Conservation (phyloP, 2,888 invertebrate species). For the Fissipunctia ypsillon region DNA sequence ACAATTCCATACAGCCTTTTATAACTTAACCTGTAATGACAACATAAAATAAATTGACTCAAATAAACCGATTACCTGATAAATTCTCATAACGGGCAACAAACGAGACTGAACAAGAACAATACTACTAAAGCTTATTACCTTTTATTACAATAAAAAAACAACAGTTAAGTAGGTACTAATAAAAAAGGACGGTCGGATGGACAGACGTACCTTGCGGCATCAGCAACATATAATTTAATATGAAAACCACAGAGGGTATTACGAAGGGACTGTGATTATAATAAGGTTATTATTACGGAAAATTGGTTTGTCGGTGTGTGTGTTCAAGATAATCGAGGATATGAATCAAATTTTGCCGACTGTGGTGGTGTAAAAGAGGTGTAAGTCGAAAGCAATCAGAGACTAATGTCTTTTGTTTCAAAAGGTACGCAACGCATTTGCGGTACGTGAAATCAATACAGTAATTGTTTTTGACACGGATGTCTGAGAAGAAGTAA, state of each 20-base stretch:
- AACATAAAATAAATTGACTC: conserved; percentile 25
- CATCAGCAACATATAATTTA: conserved; percentile 66
- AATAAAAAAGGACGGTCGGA: conserved; percentile 65
- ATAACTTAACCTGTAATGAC: neutral
- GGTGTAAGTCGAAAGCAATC: conserved; percentile 12
- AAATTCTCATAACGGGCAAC: conserved; percentile 1
- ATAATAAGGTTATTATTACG: conserved; percentile 68
- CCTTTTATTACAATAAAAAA: conserved; percentile 52
- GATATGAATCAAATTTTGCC: conserved; percentile 60
- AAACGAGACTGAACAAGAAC: conserved; percentile 29
- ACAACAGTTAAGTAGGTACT: conserved; percentile 66
- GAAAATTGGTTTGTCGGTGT: conserved; percentile 64
- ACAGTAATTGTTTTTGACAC: neutral
- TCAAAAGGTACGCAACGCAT: neutral
- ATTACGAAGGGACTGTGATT: conserved; percentile 67
- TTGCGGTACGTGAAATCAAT: neutral
- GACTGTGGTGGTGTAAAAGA: conserved; percentile 34
- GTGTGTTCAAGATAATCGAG: conserved; percentile 59
- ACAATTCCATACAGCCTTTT: neutral
- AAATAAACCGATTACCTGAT: conserved; percentile 33
- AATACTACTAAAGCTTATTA: conserved; percentile 57
- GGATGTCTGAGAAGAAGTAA: neutral
- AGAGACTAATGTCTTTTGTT: neutral
- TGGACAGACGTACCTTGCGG: conserved; percentile 64
- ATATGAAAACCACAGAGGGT: conserved; percentile 64